A percentile compares a stretch with the other conserved stretches of the same genome.
These are phyloP conservation scores for Pimephales promelas DNA, from an alignment of 2,113 vertebrate genomes.

Conservation along the genomic window DNA sequence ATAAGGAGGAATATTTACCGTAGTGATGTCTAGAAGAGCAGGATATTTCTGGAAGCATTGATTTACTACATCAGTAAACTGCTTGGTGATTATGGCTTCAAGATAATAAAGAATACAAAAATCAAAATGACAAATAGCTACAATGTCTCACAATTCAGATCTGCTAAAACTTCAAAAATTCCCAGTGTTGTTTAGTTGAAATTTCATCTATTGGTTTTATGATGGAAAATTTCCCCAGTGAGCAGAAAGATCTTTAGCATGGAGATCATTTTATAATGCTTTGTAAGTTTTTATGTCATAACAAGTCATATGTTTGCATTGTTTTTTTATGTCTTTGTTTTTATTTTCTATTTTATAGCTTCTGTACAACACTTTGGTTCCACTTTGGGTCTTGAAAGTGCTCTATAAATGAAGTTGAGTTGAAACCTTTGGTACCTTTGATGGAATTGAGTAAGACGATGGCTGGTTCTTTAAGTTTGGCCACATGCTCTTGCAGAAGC, in stretches of 20 bases:
- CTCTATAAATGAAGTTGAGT: no score
- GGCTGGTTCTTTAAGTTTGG: slow-evolving; percentile 35
- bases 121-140: background rate
- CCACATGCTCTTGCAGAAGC: slow-evolving; percentile 50
- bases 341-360: no score
- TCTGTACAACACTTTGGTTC: no score
- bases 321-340: no score
- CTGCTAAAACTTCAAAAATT: background rate
- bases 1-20: slow-evolving; percentile 25
- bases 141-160: background rate
- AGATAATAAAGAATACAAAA: background rate
- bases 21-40: slow-evolving; percentile 42
- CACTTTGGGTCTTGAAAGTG: no score
- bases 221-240: background rate
- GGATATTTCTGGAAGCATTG: slow-evolving; percentile 48
- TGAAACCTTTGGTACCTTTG: slow-evolving; percentile 51
- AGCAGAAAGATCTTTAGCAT: background rate
- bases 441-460: slow-evolving; percentile 16
- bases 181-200: no score
- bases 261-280: no score
- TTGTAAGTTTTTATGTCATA: no score
- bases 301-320: no score
- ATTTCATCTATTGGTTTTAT: background rate
- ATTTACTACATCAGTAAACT: slow-evolving; percentile 44
- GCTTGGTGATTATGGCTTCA: slow-evolving; percentile 43